A percentile compares a stretch with the other conserved stretches of the same genome.
These are phyloP conservation scores for Artibeus jamaicensis DNA, from an alignment of 2,797 vertebrate genomes.

Conservation along the genomic window DNA sequence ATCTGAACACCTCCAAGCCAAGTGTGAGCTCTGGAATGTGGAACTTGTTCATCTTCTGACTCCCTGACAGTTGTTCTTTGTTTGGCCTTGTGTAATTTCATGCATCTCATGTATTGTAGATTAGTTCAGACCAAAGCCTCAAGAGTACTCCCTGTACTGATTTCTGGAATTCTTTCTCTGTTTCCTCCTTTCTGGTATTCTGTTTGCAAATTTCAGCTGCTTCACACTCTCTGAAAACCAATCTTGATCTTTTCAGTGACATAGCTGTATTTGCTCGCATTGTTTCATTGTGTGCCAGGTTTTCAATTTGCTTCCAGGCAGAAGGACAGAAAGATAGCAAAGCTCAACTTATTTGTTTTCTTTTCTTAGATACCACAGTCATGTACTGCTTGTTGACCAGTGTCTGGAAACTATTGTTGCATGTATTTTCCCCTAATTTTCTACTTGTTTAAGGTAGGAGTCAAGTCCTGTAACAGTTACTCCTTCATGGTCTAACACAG, in stretches of 20 bases:
- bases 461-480: background rate
- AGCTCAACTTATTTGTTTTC: background rate
- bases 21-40: background rate
- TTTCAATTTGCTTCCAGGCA: background rate
- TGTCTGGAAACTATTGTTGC: background rate
- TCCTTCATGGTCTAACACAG: background rate
- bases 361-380: background rate
- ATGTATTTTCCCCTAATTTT: background rate
- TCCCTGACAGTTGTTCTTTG: background rate
- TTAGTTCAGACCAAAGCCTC: background rate
- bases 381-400: background rate
- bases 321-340: background rate
- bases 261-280: background rate
- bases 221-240: background rate
- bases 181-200: background rate
- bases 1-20: background rate
- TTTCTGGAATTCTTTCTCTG: background rate
- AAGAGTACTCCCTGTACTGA: background rate
- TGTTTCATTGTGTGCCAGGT: background rate
- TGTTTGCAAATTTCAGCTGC: background rate
- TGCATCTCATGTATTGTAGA: background rate
- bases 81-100: background rate
- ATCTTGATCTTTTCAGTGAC: background rate
- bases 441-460: background rate
- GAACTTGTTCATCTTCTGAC: background rate